Conservation (phyloP, 2,797 vertebrate genomes). For the Silurus lanzhouensis region DNA sequence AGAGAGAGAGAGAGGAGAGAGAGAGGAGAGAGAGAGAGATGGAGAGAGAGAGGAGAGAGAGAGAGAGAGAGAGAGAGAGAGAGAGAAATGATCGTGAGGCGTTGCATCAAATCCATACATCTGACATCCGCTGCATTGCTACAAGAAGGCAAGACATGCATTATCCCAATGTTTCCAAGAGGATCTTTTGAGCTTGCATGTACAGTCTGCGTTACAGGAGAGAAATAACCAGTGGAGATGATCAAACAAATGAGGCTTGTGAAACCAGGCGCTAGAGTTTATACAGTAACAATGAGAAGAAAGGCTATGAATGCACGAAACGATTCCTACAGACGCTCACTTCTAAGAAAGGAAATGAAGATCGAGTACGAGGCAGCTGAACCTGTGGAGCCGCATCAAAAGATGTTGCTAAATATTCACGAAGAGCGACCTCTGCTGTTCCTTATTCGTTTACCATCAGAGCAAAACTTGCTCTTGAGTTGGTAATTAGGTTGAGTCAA, state of each 20-base stretch:
- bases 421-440: constrained; percentile 78
- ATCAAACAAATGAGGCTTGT: neutral
- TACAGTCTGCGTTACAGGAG: constrained; percentile 20
- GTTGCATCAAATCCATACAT: constrained; percentile 71
- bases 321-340: neutral
- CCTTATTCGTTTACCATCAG: constrained; percentile 31
- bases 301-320: neutral
- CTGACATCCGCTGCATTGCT: constrained; percentile 55
- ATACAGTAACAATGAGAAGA: neutral
- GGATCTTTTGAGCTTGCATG: neutral
- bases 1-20: constrained; percentile 23
- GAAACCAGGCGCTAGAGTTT: neutral
- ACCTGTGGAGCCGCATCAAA: constrained; percentile 54
- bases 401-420: constrained; percentile 56
- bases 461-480: constrained; percentile 1
- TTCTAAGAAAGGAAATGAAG: neutral
- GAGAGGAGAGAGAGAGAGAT: constrained; percentile 45
- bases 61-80: constrained; percentile 35
- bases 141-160: constrained; percentile 17
- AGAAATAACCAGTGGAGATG: neutral
- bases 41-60: neutral
- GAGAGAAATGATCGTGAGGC: constrained; percentile 67
- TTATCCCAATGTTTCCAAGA: constrained; percentile 25
- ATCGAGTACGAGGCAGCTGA: constrained; percentile 56
- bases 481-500: neutral